Evolutionary conservation across 2,797 vertebrate species (phyloP).

Genomic region (Sebastes aleutianus): DNA sequence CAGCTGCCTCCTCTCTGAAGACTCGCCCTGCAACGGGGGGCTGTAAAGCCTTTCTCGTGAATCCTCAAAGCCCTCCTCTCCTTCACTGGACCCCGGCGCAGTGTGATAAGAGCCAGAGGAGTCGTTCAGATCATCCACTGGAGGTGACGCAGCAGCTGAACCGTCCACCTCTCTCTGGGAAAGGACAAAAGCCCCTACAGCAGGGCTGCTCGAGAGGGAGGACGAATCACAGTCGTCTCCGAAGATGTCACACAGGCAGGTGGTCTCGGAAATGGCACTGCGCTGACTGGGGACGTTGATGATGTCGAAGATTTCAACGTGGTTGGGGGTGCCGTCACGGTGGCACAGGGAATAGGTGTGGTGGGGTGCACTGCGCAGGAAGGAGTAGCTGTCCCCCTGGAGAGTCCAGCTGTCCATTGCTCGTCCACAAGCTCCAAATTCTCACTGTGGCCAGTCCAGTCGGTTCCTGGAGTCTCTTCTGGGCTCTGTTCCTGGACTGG

Average conservation of each 20-base stretch:
- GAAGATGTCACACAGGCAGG: conserved; percentile 86
- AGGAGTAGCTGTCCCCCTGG: conserved; percentile 82
- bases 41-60: conserved; percentile 66
- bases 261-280: conserved; percentile 83
- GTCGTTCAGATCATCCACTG: conserved; percentile 78
- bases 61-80: conserved; percentile 84
- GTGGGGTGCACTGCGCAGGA: conserved; percentile 75
- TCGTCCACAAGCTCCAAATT: conserved; percentile 70
- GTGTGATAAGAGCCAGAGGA: conserved; percentile 84
- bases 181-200: conserved; percentile 59
- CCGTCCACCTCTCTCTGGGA: conserved; percentile 58
- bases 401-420: conserved; percentile 86
- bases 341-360: conserved; percentile 74
- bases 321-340: conserved; percentile 81
- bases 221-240: conserved; percentile 80
- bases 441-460: conserved; percentile 67
- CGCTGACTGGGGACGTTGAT: conserved; percentile 76
- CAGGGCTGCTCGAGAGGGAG: conserved; percentile 75
- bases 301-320: conserved; percentile 85
- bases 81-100: conserved; percentile 82
- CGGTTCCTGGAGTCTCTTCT: conserved; percentile 48
- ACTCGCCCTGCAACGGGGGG: conserved; percentile 38
- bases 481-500: conserved; percentile 65
- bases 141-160: conserved; percentile 53
- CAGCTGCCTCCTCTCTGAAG: conserved; percentile 32